phyloP scores from a whole-genome alignment of 64 coral and sea anemone species.

The Hydrozoanthus tunicans region DNA sequence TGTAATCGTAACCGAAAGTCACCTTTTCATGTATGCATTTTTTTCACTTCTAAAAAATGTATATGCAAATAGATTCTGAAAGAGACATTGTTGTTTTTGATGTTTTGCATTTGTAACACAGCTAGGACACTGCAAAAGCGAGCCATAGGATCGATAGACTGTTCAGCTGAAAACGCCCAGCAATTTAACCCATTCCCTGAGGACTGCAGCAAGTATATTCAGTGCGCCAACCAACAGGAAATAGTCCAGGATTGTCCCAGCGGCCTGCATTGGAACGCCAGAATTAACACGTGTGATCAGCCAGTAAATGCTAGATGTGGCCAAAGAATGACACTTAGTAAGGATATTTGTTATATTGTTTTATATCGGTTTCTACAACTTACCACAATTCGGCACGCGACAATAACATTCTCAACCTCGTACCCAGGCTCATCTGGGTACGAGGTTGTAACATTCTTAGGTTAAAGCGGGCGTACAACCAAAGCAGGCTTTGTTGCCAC shows the following conservation, averaged over 20 bases:
- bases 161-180: neutral
- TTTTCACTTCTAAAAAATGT: neutral
- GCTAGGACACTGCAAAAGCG: neutral
- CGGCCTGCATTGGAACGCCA: neutral
- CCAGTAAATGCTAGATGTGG: neutral
- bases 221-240: neutral
- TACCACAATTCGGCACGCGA: too few species aligned
- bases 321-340: neutral
- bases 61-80: neutral
- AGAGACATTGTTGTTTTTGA: neutral
- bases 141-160: neutral
- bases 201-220: slow-evolving; percentile 1
- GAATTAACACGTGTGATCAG: neutral
- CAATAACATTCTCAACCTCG: too few species aligned
- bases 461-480: too few species aligned
- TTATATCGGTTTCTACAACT: too few species aligned
- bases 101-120: neutral
- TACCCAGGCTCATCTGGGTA: too few species aligned
- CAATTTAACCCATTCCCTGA: neutral
- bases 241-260: neutral
- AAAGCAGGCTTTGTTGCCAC: too few species aligned
- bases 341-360: neutral
- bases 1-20: too few species aligned
- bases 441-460: too few species aligned
- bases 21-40: neutral